Conservation (phyloP, 2,797 vertebrate genomes). For the Acanthornis magna region DNA sequence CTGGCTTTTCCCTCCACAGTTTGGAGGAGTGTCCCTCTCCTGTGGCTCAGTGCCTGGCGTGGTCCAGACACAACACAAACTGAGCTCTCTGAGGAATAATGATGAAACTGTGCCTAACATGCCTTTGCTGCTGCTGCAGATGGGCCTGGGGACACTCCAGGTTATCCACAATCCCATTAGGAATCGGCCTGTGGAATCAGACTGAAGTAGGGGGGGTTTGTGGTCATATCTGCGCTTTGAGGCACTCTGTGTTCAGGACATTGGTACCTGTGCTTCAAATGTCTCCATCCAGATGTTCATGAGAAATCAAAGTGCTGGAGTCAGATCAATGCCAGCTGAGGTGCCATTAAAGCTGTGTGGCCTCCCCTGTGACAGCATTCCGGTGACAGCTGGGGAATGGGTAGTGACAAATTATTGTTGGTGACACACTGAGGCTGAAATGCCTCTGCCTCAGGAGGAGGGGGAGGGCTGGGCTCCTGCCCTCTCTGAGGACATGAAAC, state of each 20-base stretch:
- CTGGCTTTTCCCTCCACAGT: neutral
- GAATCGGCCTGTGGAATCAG: neutral
- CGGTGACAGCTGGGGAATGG: neutral
- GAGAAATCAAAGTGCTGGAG: neutral
- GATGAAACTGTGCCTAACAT: neutral
- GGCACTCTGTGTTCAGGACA: neutral
- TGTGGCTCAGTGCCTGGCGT: neutral
- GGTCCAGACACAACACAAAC: neutral
- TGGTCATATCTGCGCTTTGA: neutral
- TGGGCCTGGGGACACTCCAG: neutral
- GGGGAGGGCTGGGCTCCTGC: neutral
- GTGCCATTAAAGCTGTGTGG: neutral
- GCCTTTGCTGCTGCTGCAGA: neutral
- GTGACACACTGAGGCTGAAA: neutral
- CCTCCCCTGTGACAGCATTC: neutral
- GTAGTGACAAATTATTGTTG: neutral
- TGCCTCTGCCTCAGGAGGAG: neutral
- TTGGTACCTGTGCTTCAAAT: neutral
- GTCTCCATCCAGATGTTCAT: neutral
- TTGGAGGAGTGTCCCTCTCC: neutral
- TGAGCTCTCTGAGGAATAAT: neutral
- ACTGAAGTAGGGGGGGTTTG: rapidly evolving
- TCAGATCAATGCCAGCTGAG: neutral
- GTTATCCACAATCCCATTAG: neutral
- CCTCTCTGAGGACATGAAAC: neutral